Percentiles rank a stretch among this genome's conserved stretches.
phyloP scores from a whole-genome alignment of 2,888 invertebrate species.

The Cacoxenus indagator region DNA sequence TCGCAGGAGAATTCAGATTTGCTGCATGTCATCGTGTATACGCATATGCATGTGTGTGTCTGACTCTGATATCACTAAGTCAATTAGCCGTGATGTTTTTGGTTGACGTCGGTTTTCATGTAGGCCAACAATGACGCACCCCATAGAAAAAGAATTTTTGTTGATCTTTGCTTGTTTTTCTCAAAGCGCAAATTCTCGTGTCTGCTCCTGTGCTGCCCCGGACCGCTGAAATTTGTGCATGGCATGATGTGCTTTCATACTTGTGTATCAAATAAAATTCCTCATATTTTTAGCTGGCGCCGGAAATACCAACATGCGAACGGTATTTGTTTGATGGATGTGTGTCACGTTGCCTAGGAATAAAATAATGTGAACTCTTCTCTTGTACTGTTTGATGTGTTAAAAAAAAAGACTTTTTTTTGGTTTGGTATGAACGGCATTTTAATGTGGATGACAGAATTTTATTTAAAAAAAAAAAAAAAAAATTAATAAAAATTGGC shows the following conservation, averaged over 20 bases:
- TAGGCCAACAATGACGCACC: constrained; percentile 61
- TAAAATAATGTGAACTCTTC: no score
- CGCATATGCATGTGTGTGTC: not conserved
- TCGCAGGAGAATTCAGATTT: constrained; percentile 4
- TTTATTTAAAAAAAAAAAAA: no score
- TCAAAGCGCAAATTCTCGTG: not conserved
- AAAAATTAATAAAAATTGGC: no score
- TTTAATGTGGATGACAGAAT: no score
- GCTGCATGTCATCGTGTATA: not conserved
- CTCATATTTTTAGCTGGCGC: constrained; percentile 56
- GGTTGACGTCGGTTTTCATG: constrained; percentile 38
- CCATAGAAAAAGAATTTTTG: constrained; percentile 15
- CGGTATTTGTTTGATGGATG: not conserved
- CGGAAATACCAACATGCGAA: constrained; percentile 28
- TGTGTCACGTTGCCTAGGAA: no score
- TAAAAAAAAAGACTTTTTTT: no score
- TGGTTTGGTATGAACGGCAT: no score
- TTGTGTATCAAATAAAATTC: constrained; percentile 27
- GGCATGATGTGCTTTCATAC: no score
- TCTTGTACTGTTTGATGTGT: no score
- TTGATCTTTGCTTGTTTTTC: not conserved
- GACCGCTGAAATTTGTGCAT: no score
- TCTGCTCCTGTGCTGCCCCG: no score
- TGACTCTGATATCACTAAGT: constrained; percentile 36
- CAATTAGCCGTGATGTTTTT: constrained; percentile 54